A percentile compares a stretch with the other conserved stretches of the same genome.
Conservation (phyloP, 2,113 vertebrate genomes). For the Jacana jacana region DNA sequence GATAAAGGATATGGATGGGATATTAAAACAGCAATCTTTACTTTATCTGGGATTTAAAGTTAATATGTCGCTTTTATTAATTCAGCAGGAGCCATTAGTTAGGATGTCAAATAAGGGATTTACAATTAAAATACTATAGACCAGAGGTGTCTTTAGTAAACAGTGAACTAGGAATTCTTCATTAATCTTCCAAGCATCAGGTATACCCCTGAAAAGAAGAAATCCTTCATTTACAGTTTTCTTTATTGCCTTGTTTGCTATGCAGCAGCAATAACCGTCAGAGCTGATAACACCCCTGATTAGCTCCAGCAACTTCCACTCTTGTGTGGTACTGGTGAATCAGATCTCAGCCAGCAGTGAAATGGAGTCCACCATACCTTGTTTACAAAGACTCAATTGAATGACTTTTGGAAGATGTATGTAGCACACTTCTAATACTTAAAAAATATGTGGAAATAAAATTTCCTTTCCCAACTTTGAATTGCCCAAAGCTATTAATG, state of each 20-base stretch:
- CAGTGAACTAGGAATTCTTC: conserved; percentile 69
- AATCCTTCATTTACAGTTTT: conserved; percentile 58
- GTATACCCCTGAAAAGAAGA: conserved; percentile 47
- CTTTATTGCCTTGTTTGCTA: conserved; percentile 61
- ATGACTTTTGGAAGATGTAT: neutral
- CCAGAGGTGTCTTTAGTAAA: conserved; percentile 76
- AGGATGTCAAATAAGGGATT: conserved; percentile 76
- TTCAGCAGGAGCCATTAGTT: conserved; percentile 78
- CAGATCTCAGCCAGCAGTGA: neutral
- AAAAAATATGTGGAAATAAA: conserved; percentile 6
- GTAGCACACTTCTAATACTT: neutral
- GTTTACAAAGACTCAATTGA: neutral
- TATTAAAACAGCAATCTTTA: conserved; percentile 80
- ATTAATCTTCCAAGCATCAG: conserved; percentile 76
- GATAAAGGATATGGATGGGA: conserved; percentile 83
- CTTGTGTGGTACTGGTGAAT: conserved; percentile 21
- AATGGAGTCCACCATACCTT: neutral
- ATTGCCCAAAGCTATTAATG: neutral
- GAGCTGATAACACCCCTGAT: conserved; percentile 53
- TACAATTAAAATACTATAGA: conserved; percentile 78
- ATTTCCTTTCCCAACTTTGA: neutral
- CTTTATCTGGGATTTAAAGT: conserved; percentile 80
- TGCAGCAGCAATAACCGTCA: conserved; percentile 52
- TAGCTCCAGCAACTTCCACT: conserved; percentile 34
- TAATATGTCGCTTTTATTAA: conserved; percentile 83